phyloP scores from a whole-genome alignment of 2,797 vertebrate genomes.

The Pipistrellus kuhlii region DNA sequence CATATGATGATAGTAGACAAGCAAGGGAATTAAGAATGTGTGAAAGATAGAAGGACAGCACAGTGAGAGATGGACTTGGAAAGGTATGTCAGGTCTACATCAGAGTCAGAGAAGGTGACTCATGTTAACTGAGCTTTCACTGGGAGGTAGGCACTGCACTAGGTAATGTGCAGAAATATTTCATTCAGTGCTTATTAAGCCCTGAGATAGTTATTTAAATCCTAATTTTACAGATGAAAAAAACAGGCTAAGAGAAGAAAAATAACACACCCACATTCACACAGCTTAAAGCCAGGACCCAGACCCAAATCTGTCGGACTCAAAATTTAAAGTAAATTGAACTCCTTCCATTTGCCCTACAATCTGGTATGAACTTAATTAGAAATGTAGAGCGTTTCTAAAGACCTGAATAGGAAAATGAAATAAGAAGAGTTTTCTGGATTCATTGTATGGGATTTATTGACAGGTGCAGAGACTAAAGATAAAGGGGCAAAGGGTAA shows the following conservation, averaged over 20 bases:
- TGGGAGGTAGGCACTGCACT: background rate
- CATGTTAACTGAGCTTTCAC: background rate
- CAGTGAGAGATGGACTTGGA: background rate
- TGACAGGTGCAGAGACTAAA: background rate
- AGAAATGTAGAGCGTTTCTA: background rate
- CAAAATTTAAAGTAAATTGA: conserved; percentile 17
- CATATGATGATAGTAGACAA: background rate
- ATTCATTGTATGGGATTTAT: background rate
- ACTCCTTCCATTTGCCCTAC: background rate
- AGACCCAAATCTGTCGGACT: background rate
- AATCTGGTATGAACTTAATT: background rate
- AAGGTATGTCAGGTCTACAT: background rate
- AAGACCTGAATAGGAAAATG: background rate
- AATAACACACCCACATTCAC: background rate
- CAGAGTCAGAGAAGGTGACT: background rate
- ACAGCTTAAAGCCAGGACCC: background rate
- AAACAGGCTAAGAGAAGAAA: conserved; percentile 48
- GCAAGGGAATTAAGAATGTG: background rate
- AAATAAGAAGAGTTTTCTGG: background rate
- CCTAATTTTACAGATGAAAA: conserved; percentile 35
- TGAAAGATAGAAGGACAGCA: background rate
- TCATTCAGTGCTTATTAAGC: background rate
- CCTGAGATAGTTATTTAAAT: background rate
- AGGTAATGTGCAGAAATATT: background rate
- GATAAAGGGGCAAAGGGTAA: background rate